Percentiles rank a stretch among this genome's conserved stretches.
phyloP scores from a whole-genome alignment of 2,797 vertebrate species.

The Helicolenus hilgendorfi region DNA sequence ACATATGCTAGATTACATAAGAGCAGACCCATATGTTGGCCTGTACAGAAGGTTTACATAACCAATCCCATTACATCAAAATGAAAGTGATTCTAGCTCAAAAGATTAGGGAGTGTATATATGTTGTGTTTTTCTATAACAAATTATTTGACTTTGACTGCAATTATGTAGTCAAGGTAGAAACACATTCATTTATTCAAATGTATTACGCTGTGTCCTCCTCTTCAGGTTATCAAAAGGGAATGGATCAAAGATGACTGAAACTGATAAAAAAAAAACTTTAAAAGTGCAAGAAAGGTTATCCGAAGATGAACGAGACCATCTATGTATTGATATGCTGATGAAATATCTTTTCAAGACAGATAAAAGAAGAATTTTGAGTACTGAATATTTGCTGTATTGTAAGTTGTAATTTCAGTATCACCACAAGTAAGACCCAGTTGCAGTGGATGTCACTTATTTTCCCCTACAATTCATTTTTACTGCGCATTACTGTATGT shows the following conservation, averaged over 20 bases:
- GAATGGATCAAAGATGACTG: neutral
- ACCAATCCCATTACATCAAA: neutral
- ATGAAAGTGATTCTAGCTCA: neutral
- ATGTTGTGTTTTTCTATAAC: neutral
- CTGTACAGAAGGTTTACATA: neutral
- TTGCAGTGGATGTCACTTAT: neutral
- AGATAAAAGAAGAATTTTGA: neutral
- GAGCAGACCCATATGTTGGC: neutral
- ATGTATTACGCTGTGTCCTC: neutral
- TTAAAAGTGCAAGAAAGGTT: neutral
- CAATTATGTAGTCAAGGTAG: neutral
- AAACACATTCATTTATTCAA: neutral
- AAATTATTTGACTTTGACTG: neutral
- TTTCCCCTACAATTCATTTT: neutral
- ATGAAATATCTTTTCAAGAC: neutral
- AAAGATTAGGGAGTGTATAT: neutral
- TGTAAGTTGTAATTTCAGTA: neutral
- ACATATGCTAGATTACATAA: neutral
- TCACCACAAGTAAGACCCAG: neutral
- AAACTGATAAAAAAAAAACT: neutral
- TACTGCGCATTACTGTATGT: neutral
- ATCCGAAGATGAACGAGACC: neutral
- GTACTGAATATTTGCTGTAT: neutral
- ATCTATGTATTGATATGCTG: neutral
- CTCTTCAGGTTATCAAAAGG: neutral